These are phyloP conservation scores for Hippocampus zosterae DNA, from an alignment of 2,113 vertebrate species.

Conservation along the genomic window DNA sequence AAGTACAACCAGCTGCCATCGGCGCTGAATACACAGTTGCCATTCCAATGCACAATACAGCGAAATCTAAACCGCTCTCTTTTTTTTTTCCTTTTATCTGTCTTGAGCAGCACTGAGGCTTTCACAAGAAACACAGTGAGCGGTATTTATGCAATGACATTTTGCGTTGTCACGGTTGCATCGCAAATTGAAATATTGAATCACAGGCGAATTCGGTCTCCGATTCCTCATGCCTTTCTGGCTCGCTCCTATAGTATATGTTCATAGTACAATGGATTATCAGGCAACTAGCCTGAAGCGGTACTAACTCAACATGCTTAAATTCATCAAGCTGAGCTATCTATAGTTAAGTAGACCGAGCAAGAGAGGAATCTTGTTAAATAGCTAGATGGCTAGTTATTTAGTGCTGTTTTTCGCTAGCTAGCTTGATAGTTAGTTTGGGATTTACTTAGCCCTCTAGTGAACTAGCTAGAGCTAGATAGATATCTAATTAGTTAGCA, in stretches of 20 bases:
- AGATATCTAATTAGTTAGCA: too few relatives aligned
- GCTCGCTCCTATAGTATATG: not conserved
- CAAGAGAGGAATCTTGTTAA: not conserved
- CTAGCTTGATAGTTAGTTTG: not conserved
- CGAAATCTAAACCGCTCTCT: constrained; percentile 61
- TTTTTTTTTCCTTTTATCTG: constrained; percentile 45
- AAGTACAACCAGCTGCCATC: constrained; percentile 52
- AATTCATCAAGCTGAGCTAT: not conserved
- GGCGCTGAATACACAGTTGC: constrained; percentile 52
- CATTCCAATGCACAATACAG: constrained; percentile 66
- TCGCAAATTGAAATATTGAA: not conserved
- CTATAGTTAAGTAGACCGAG: not conserved
- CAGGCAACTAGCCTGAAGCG: not conserved
- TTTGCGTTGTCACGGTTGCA: not conserved
- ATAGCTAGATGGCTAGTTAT: not conserved
- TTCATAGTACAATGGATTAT: not conserved
- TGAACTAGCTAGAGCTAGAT: too few relatives aligned
- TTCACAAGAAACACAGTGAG: not conserved
- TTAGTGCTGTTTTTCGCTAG: not conserved
- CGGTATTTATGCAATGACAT: constrained; percentile 9
- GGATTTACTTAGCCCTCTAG: too few relatives aligned
- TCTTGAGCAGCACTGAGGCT: constrained; percentile 53
- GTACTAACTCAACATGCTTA: not conserved
- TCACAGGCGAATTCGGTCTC: constrained; percentile 8
- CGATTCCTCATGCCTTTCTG: constrained; percentile 18